These are phyloP conservation scores for Globia sparganii DNA, from an alignment of 2,888 invertebrate species.

Conservation along the genomic window DNA sequence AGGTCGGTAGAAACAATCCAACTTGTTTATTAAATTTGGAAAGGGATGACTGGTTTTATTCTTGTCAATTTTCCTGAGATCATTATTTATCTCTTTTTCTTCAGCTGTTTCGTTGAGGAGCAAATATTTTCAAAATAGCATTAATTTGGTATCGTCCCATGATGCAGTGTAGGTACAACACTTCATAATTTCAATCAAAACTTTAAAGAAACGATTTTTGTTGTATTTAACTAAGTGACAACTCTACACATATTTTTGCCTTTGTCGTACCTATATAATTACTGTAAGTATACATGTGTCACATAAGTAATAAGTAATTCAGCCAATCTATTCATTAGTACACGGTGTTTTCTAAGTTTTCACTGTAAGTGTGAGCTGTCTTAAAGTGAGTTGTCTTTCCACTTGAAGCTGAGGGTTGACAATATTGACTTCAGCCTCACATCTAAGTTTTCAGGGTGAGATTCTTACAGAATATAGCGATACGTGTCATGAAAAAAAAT, in stretches of 20 bases:
- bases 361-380: no score
- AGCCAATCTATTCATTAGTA: background rate
- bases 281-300: background rate
- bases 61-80: background rate
- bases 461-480: background rate
- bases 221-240: background rate
- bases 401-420: no score
- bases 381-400: background rate
- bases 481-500: slow-evolving; percentile 26
- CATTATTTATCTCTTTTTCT: no score
- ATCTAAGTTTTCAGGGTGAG: background rate
- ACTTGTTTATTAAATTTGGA: background rate
- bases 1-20: background rate
- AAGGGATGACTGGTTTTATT: background rate
- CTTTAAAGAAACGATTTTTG: background rate
- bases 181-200: background rate
- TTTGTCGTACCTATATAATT: background rate
- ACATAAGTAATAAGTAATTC: background rate
- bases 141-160: background rate
- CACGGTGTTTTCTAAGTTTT: background rate
- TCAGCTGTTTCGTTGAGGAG: background rate
- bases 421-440: background rate
- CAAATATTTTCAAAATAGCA: background rate
- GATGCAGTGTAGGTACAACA: background rate
- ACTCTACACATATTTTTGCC: background rate